Evolutionary conservation across 53 echinoderm and acorn worm species (phyloP), one percentile per base, ranked within the genome.

Genomic region (Holothuria scabra): DNA sequence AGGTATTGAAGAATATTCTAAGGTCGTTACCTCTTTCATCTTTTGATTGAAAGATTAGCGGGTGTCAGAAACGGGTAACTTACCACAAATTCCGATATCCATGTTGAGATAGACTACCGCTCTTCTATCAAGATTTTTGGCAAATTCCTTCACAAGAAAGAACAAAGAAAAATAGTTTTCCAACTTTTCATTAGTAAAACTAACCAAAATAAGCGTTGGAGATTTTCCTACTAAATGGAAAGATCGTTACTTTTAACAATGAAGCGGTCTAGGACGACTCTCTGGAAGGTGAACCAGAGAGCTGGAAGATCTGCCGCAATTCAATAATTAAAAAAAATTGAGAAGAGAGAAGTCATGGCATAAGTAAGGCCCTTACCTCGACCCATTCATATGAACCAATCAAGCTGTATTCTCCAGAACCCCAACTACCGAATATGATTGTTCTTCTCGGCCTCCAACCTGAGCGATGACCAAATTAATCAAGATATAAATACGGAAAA

Each of bases 361-460:
- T 41, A 41, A 52, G 18, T 52, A 52, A 16, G 18, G 52, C 5
- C 29, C 84, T 76, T 87, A 95, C 95, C 89, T 95, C 90, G 35
- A 95, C 90, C 95, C 95, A 95, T 86, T 95, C 95, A 30, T 71
- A 90, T 1, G 95, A 95, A 28, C 95, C 95, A 14, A 95, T 95
- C 25, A 95, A 56, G 8, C 95, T 89, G 16, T 82, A 88, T 62
- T 95, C 95, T 62, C 92, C 95, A 10, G 92, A 90, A 41, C 92
- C 95, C 95, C 95, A 95, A 34, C 92, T 88, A 44, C 90, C 85
- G 56, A 95, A 95, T 86, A 92, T 86, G 48, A 95, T 85, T 34
- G 88, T 90, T 14, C 95, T 71, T 3, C 95, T 87, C 19, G 95
- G 95, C 37, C 90, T 82, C 95, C 95, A 95, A 41, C 92, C 95